Conservation (phyloP, 92 coral and sea anemone genomes). For the Actinernus sp. region DNA sequence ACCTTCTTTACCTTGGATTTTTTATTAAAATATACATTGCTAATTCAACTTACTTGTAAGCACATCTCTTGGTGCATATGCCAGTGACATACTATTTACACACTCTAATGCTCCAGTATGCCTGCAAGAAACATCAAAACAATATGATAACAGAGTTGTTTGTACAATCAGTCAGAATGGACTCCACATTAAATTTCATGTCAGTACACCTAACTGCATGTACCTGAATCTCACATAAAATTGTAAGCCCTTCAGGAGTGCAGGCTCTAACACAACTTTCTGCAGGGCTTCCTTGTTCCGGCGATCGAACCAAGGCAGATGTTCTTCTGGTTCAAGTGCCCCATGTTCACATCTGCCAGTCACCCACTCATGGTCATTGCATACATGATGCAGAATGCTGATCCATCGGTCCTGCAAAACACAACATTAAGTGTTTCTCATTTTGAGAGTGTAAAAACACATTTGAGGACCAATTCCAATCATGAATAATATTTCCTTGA, state of each 20-base stretch:
- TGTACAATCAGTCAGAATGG: too few relatives aligned
- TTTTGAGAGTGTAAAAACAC: too few relatives aligned
- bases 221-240: conserved; percentile 57
- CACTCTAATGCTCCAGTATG: conserved; percentile 34
- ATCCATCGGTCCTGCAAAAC: conserved; percentile 42
- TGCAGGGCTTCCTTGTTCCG: conserved; percentile 40
- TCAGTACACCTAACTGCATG: not conserved
- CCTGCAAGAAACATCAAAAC: conserved; percentile 3
- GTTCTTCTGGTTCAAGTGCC: conserved; percentile 6
- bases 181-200: too few relatives aligned
- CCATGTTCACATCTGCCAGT: conserved; percentile 43
- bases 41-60: conserved; percentile 22
- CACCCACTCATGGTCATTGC: conserved; percentile 48
- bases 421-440: too few relatives aligned
- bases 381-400: conserved; percentile 39
- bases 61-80: conserved; percentile 36
- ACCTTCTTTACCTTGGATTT: too few relatives aligned
- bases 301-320: conserved; percentile 51
- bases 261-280: conserved; percentile 26
- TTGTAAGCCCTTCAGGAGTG: conserved; percentile 30
- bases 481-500: too few relatives aligned
- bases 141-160: too few relatives aligned
- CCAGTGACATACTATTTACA: conserved; percentile 21
- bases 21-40: too few relatives aligned
- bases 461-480: too few relatives aligned